Evolutionary conservation across 2,797 vertebrate genomes (phyloP).

Genomic region (Gambusia yucatana): DNA sequence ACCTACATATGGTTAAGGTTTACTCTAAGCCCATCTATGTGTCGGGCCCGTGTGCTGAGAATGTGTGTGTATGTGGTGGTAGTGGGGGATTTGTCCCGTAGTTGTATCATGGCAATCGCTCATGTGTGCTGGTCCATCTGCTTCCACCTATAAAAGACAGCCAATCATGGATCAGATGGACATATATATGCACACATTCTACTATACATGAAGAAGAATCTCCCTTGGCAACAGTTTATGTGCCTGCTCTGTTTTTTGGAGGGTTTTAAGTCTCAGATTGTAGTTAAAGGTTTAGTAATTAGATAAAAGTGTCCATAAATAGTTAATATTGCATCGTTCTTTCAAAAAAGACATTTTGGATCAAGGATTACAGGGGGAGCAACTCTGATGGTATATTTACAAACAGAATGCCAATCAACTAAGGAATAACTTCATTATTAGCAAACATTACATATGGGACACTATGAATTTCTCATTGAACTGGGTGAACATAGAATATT

Average conservation of each 20-base stretch:
- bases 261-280: neutral
- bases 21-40: constrained; percentile 36
- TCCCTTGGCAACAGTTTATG: constrained; percentile 3
- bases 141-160: constrained; percentile 35
- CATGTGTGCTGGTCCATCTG: constrained; percentile 68
- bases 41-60: constrained; percentile 23
- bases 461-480: neutral
- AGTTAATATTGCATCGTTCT: neutral
- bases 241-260: neutral
- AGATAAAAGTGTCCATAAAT: neutral
- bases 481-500: neutral
- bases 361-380: neutral
- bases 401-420: neutral
- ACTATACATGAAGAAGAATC: neutral
- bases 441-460: neutral
- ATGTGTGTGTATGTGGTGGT: constrained; percentile 16
- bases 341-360: neutral
- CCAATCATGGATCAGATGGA: neutral
- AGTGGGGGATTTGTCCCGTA: constrained; percentile 47
- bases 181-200: neutral
- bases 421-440: neutral
- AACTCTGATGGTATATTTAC: neutral
- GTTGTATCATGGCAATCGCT: constrained; percentile 46
- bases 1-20: constrained; percentile 72
- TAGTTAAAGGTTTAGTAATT: neutral